phyloP scores from a whole-genome alignment of 92 coral and sea anemone genomes.

The Siderastrea siderea region DNA sequence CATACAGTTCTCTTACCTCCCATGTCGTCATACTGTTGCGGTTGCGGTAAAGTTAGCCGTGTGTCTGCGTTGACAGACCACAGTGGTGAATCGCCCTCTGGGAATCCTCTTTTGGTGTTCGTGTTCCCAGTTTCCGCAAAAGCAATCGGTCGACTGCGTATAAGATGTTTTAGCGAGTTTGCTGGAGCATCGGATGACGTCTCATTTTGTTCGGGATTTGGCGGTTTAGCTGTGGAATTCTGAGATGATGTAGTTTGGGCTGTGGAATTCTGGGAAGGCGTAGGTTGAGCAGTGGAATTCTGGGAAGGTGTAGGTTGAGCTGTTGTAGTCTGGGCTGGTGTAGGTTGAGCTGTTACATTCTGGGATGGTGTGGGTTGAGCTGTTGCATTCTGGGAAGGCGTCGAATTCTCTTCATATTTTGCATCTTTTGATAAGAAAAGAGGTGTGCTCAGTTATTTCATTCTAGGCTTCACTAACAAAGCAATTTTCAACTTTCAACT shows the following conservation, averaged over 20 bases:
- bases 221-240: conserved; percentile 29
- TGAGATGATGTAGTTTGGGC: conserved; percentile 2
- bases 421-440: conserved; percentile 5
- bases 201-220: not conserved
- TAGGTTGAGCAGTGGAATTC: conserved; percentile 4
- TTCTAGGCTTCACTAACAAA: no score
- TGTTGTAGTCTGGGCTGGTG: conserved; percentile 22
- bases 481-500: no score
- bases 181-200: not conserved
- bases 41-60: conserved; percentile 17
- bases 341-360: not conserved
- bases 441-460: not conserved
- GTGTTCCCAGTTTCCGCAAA: conserved; percentile 19
- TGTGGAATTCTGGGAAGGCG: conserved; percentile 5
- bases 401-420: conserved; percentile 11
- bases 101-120: conserved; percentile 31
- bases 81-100: conserved; percentile 18
- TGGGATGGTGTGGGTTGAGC: conserved; percentile 21
- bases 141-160: not conserved
- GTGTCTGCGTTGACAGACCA: conserved; percentile 44
- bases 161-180: not conserved
- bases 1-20: conserved; percentile 9
- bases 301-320: conserved; percentile 12
- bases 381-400: conserved; percentile 7
- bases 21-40: conserved; percentile 56